Percentiles rank a stretch among this genome's conserved stretches.
Evolutionary conservation across 2,797 vertebrate genomes (phyloP).

Genomic region (Fundulus diaphanus): DNA sequence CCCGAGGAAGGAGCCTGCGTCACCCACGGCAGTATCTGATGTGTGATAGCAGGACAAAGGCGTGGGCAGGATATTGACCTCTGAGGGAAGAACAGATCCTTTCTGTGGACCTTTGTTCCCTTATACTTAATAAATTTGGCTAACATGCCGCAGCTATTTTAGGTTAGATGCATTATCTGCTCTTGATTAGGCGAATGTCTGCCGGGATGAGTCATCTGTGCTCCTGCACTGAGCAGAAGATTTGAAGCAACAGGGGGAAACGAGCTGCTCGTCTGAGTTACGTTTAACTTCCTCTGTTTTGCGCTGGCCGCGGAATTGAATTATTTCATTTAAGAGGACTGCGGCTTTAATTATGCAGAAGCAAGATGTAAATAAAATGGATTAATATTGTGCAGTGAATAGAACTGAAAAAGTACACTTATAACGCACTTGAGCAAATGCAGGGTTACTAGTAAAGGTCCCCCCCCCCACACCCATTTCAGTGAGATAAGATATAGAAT

Average conservation of each 20-base stretch:
- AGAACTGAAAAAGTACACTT: no score
- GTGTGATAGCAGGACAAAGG: constrained; percentile 70
- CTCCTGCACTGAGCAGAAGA: constrained; percentile 56
- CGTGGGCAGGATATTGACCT: constrained; percentile 75
- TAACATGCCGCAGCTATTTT: constrained; percentile 62
- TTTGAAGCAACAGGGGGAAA: constrained; percentile 65
- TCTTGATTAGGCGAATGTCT: constrained; percentile 48
- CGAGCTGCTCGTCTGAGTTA: constrained; percentile 60
- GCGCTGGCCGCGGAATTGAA: constrained; percentile 18
- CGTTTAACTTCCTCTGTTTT: constrained; percentile 26
- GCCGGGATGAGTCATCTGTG: constrained; percentile 61
- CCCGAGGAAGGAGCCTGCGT: constrained; percentile 51
- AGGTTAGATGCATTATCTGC: constrained; percentile 47
- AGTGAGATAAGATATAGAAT: not conserved
- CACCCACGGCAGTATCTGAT: constrained; percentile 45
- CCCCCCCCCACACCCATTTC: no score
- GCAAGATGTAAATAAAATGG: not conserved
- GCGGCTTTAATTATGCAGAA: constrained; percentile 4
- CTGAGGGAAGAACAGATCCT: constrained; percentile 46
- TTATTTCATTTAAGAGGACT: constrained; percentile 13
- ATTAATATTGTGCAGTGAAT: not conserved
- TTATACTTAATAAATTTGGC: constrained; percentile 50
- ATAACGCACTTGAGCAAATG: no score
- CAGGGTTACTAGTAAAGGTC: no score
- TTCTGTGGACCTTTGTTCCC: constrained; percentile 58